phyloP scores from a whole-genome alignment of 2,797 vertebrate genomes.

The Acanthurus tractus region DNA sequence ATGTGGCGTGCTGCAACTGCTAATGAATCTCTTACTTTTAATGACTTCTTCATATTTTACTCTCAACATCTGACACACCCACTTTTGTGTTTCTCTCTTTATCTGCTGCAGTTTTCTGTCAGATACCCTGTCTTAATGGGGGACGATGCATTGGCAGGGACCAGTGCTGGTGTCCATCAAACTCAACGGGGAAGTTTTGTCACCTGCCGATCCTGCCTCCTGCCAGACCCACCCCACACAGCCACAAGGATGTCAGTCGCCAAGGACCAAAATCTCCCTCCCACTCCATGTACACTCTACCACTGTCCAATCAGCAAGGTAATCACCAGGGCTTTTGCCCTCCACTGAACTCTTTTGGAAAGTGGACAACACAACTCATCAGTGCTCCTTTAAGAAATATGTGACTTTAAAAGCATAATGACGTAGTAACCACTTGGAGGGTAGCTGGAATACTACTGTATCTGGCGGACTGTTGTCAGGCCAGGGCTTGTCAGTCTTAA shows the following conservation, averaged over 20 bases:
- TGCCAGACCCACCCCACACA: conserved; percentile 73
- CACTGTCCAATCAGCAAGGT: conserved; percentile 95
- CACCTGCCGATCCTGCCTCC: conserved; percentile 87
- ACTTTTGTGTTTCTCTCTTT: not conserved
- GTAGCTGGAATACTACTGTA: not conserved
- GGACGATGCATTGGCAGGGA: conserved; percentile 94
- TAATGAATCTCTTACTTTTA: conserved; percentile 36
- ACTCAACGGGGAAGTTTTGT: conserved; percentile 96
- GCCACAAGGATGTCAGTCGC: conserved; percentile 68
- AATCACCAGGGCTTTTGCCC: conserved; percentile 53
- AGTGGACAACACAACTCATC: not conserved
- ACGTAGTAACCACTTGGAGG: not conserved
- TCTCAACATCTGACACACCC: not conserved
- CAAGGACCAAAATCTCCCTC: conserved; percentile 76
- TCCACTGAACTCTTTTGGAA: not conserved
- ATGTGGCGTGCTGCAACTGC: conserved; percentile 32
- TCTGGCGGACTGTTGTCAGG: not conserved
- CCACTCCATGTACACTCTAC: conserved; percentile 92
- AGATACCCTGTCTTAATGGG: conserved; percentile 95
- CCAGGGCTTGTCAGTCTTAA: not conserved
- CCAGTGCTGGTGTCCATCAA: conserved; percentile 93
- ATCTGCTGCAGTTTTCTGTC: conserved; percentile 91
- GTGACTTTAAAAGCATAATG: not conserved
- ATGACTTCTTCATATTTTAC: conserved; percentile 15
- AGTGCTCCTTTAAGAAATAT: not conserved